A percentile compares a stretch with the other conserved stretches of the same genome.
Evolutionary conservation across 1,140 invertebrate genomes (phyloP).

Genomic region (Augochlora pura): DNA sequence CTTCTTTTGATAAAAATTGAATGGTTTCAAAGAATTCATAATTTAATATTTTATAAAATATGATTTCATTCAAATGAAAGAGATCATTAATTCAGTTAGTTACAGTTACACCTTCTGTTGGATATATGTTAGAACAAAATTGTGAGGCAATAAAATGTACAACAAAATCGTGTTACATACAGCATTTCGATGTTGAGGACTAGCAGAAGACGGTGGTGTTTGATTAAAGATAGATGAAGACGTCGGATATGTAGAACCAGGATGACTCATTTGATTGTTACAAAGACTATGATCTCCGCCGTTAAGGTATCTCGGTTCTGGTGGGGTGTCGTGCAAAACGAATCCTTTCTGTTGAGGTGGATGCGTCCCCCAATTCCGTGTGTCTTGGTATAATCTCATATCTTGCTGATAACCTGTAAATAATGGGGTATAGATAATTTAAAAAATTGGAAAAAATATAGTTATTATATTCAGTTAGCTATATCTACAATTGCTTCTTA

Average conservation of each 20-base stretch:
- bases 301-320: conserved; percentile 78
- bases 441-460: too few relatives aligned
- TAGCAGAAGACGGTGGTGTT: conserved; percentile 77
- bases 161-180: conserved; percentile 64
- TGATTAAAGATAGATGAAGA: conserved; percentile 78
- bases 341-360: conserved; percentile 76
- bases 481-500: too few relatives aligned
- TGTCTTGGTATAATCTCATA: conserved; percentile 76
- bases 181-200: conserved; percentile 79
- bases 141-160: too few relatives aligned
- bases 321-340: conserved; percentile 75
- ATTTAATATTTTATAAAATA: too few relatives aligned
- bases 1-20: too few relatives aligned
- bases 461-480: too few relatives aligned
- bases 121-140: too few relatives aligned
- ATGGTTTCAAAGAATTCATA: too few relatives aligned
- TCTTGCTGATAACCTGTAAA: conserved; percentile 76
- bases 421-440: neutral
- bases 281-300: conserved; percentile 78
- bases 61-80: too few relatives aligned
- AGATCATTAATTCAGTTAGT: too few relatives aligned
- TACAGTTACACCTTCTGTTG: too few relatives aligned
- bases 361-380: conserved; percentile 74
- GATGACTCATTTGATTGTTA: conserved; percentile 78
- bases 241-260: conserved; percentile 72